Evolutionary conservation across 1,140 invertebrate genomes (phyloP).

Genomic region (Ridgeia piscesae): DNA sequence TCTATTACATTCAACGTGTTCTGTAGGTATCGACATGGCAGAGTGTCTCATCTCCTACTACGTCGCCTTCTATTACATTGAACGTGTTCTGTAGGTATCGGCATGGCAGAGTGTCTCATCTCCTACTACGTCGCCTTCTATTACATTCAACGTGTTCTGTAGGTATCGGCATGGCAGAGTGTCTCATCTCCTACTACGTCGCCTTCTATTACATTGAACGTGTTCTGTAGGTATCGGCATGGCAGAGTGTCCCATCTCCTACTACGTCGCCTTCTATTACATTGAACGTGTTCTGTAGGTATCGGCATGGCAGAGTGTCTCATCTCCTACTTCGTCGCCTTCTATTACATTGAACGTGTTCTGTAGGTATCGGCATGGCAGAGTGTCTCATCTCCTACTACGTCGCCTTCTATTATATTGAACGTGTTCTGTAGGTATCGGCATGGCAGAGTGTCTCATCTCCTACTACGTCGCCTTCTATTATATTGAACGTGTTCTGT

Average conservation of each 20-base stretch:
- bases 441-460: slow-evolving; percentile 67
- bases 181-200: slow-evolving; percentile 93
- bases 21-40: slow-evolving; percentile 51
- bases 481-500: no score
- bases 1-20: no score
- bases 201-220: slow-evolving; percentile 99
- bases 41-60: slow-evolving; percentile 87
- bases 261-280: slow-evolving; percentile 99
- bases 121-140: slow-evolving; percentile 99
- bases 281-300: no score
- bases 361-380: slow-evolving; percentile 51
- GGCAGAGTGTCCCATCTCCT: slow-evolving; percentile 76
- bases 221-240: slow-evolving; percentile 52
- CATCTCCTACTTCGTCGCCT: slow-evolving; percentile 97
- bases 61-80: slow-evolving; percentile 99
- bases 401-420: slow-evolving; percentile 99
- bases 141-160: no score
- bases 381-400: slow-evolving; percentile 87
- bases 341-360: no score
- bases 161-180: slow-evolving; percentile 54
- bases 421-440: slow-evolving; percentile 52
- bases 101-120: slow-evolving; percentile 67
- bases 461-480: slow-evolving; percentile 99
- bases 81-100: slow-evolving; percentile 52
- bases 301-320: slow-evolving; percentile 61